Evolutionary conservation across 2,888 invertebrate species (phyloP), one percentile per base, ranked within the genome.

Genomic region (Eucera pruinosa): DNA sequence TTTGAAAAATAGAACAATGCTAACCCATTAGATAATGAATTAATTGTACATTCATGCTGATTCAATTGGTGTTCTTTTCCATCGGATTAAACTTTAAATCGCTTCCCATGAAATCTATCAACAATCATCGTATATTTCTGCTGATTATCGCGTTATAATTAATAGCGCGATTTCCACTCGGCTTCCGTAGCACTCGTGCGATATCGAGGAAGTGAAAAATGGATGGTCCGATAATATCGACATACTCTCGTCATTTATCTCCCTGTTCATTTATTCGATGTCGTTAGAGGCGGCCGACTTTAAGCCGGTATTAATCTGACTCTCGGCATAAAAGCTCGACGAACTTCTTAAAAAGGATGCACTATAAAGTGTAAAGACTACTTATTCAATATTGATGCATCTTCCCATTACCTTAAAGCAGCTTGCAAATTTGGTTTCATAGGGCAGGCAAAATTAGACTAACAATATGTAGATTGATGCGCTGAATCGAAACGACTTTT

Each of bases 121-220:
- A 27, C 39, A 62, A 61, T 66, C 62, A 60, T 69, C 71, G 55
- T 73, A 82, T 69, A 84, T 71, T 82, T 84, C 65, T 73, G 36
- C 64, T 67, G 74, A 82, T 82, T 84, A 82, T 74, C 70, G 52
- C 64, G 60, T 67, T 62, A 70, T 78, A 84, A 84, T 83, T 83
- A 83, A 83, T 83, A 79, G 72, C 69, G 55, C 69, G 70, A 64
- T 78, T 81, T 80, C 64, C 60, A 67, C 54, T 50, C 61, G 18
- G 64, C 41, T 58, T 47, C 61, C 39, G 54, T 52, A 13, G 57
- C 23, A 52, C 54, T 30, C 61, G 66, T n/a, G 50, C 74, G 75
- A 80, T 82, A 82, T 80, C 77, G 74, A 55, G 48, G n/a, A 62
- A 64, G 71, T 83, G 83, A 83, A 85, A 83, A 83, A 83, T 83